These are phyloP conservation scores for Guaruba guarouba DNA, from an alignment of 2,113 vertebrate genomes.

Conservation along the genomic window DNA sequence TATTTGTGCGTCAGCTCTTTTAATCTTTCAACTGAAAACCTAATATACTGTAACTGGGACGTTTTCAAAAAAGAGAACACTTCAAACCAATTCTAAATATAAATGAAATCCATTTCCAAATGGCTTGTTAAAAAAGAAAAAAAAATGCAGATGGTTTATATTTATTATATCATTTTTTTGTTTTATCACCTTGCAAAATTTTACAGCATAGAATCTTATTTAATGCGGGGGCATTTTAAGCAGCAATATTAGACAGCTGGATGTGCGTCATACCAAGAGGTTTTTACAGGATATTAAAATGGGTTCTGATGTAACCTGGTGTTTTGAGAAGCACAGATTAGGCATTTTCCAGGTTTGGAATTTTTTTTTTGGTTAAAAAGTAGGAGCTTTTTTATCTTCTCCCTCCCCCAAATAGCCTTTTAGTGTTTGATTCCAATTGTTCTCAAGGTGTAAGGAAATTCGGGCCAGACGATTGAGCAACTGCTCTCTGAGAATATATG, in stretches of 20 bases:
- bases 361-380: not conserved
- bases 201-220: conserved; percentile 78
- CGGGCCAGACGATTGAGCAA: conserved; percentile 33
- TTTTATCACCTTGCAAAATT: conserved; percentile 81
- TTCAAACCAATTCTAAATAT: conserved; percentile 80
- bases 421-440: conserved; percentile 45
- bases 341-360: conserved; percentile 65
- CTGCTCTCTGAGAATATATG: conserved; percentile 26
- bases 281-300: conserved; percentile 78
- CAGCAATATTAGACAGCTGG: conserved; percentile 77
- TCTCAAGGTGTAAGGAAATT: conserved; percentile 55
- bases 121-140: conserved; percentile 65
- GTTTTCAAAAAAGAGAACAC: conserved; percentile 70
- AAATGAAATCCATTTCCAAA: conserved; percentile 76
- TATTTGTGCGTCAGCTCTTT: conserved; percentile 63
- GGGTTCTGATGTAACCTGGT: conserved; percentile 72
- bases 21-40: conserved; percentile 69
- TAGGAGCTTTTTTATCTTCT: not conserved
- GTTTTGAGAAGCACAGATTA: conserved; percentile 66
- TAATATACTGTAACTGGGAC: conserved; percentile 70
- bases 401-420: not conserved
- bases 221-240: conserved; percentile 73
- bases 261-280: conserved; percentile 66
- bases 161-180: conserved; percentile 80
- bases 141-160: conserved; percentile 79